A percentile compares a stretch with the other conserved stretches of the same genome.
These are phyloP conservation scores for Gracilinanus agilis DNA, from an alignment of 2,113 vertebrate species.

Conservation along the genomic window DNA sequence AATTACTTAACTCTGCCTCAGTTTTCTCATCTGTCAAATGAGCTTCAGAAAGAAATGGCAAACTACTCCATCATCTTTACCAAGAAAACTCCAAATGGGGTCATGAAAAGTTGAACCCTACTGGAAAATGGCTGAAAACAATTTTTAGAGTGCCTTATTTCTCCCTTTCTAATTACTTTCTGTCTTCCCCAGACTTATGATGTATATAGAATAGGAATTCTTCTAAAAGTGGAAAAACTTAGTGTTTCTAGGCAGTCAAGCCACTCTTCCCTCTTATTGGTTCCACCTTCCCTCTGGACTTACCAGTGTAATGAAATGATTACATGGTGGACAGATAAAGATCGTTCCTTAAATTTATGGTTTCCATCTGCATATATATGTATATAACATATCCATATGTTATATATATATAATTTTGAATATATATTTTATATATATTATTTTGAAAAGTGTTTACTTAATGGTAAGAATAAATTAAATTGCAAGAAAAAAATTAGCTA, in stretches of 20 bases:
- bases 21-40: no score
- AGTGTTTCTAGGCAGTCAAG: neutral
- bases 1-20: no score
- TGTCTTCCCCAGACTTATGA: neutral
- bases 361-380: no score
- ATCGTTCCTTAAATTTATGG: no score
- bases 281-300: neutral
- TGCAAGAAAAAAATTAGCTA: slow-evolving; percentile 89
- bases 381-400: no score
- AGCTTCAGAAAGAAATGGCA: no score
- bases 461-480: slow-evolving; percentile 89
- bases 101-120: no score
- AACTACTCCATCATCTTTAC: no score
- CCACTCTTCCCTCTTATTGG: neutral
- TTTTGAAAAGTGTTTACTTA: slow-evolving; percentile 88
- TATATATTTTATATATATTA: no score
- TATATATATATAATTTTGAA: no score
- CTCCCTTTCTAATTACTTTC: neutral
- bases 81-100: no score
- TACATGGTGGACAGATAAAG: neutral
- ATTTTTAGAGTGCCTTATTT: neutral
- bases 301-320: neutral
- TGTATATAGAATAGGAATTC: neutral
- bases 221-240: neutral
- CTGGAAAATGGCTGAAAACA: neutral